Conservation (phyloP, 1,140 invertebrate genomes). For the Drosophila nigromelanica region DNA sequence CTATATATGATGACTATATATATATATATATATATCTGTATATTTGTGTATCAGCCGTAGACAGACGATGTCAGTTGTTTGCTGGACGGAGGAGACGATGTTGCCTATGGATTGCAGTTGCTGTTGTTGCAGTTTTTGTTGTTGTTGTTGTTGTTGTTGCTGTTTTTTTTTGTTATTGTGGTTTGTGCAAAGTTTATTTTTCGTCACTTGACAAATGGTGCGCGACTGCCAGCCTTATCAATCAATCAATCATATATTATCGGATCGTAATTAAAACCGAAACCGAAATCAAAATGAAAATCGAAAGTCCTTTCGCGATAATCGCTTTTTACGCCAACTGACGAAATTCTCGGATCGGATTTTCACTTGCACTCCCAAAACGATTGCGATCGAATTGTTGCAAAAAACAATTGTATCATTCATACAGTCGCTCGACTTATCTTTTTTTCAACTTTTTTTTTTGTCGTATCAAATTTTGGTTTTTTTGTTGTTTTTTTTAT, state of each 20-base stretch:
- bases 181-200: slow-evolving; percentile 46
- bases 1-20: slow-evolving; percentile 15
- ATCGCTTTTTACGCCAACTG: slow-evolving; percentile 18
- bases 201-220: slow-evolving; percentile 24
- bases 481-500: slow-evolving; percentile 9
- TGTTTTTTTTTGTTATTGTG: not conserved
- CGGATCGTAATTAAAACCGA: not conserved
- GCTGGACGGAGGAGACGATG: slow-evolving; percentile 35
- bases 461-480: slow-evolving; percentile 5
- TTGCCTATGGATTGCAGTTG: slow-evolving; percentile 30
- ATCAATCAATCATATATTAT: no score
- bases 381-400: slow-evolving; percentile 13
- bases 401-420: slow-evolving; percentile 19
- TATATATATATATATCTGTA: slow-evolving; percentile 44
- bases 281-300: slow-evolving; percentile 28
- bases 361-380: slow-evolving; percentile 38
- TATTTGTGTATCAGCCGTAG: slow-evolving; percentile 49
- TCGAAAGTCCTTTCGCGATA: slow-evolving; percentile 62
- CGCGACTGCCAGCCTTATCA: slow-evolving; percentile 25
- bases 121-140: slow-evolving; percentile 11
- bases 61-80: slow-evolving; percentile 65
- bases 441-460: slow-evolving; percentile 2
- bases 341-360: slow-evolving; percentile 33
- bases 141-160: slow-evolving; percentile 15
- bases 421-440: slow-evolving; percentile 8